Evolutionary conservation across 2,113 vertebrate genomes (phyloP).

Genomic region (Xiphophorus couchianus): DNA sequence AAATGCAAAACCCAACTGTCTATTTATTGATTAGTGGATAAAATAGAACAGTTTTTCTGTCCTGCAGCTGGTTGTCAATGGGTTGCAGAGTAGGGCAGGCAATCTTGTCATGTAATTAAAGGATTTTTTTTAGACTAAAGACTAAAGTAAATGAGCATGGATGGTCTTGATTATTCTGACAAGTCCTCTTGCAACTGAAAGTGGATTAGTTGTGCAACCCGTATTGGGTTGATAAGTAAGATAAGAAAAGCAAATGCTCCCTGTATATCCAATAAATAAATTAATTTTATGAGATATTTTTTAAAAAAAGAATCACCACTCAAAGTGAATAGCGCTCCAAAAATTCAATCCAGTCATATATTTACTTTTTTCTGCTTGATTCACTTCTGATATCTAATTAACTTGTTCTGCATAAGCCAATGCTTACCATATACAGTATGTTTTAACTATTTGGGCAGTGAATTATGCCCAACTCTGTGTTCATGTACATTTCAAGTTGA

Average conservation of each 20-base stretch:
- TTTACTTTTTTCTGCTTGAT: background rate
- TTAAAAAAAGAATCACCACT: background rate
- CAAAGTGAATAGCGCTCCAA: background rate
- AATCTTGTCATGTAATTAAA: background rate
- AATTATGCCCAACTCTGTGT: conserved; percentile 19
- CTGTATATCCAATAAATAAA: too few relatives aligned
- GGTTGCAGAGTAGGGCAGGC: background rate
- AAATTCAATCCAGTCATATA: background rate
- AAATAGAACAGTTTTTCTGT: conserved; percentile 26
- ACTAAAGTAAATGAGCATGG: background rate
- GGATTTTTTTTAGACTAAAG: background rate
- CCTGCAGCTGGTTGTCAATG: background rate
- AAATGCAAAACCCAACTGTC: conserved; percentile 28
- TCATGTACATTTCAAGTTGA: background rate
- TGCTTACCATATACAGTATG: background rate
- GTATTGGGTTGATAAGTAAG: too few relatives aligned
- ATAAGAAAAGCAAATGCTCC: too few relatives aligned
- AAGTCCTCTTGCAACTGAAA: background rate
- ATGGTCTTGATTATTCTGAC: background rate
- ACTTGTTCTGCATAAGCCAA: background rate
- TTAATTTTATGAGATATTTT: background rate
- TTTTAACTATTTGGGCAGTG: conserved; percentile 1
- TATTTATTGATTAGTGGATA: conserved; percentile 48
- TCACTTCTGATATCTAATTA: background rate
- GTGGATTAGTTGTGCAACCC: background rate